phyloP scores from a whole-genome alignment of 2,888 invertebrate species.

The Hecatera dysodea region DNA sequence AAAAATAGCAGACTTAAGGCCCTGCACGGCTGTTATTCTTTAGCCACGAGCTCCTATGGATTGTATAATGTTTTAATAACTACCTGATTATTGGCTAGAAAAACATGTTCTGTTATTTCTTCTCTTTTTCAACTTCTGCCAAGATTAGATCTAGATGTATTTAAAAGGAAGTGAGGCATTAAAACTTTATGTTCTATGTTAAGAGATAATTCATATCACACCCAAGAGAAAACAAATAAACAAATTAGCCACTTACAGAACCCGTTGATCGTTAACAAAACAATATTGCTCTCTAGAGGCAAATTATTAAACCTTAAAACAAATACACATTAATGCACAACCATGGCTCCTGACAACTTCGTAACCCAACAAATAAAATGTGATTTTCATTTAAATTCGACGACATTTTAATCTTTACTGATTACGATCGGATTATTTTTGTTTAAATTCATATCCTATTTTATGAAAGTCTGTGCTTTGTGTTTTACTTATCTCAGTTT shows the following conservation, averaged over 20 bases:
- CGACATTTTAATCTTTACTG: slow-evolving; percentile 37
- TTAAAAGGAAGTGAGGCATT: no score
- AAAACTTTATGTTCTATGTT: no score
- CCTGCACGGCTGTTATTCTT: no score
- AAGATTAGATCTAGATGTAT: no score
- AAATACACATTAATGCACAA: background rate
- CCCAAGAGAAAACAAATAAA: background rate
- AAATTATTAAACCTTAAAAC: slow-evolving; percentile 1
- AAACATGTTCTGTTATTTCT: background rate
- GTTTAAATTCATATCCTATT: slow-evolving; percentile 33
- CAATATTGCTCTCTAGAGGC: background rate
- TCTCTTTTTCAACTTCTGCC: no score
- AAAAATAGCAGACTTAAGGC: no score
- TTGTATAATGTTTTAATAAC: no score
- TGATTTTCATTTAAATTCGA: slow-evolving; percentile 45
- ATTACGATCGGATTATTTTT: slow-evolving; percentile 27
- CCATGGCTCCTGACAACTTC: background rate
- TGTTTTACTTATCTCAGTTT: background rate
- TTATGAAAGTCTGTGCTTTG: background rate
- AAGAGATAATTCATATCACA: background rate
- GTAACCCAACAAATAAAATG: slow-evolving; percentile 35
- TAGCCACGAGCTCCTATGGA: no score
- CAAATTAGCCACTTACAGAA: no score
- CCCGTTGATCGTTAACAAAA: background rate
- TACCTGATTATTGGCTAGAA: background rate